Base-by-base conservation (phyloP, 2,113 vertebrate genomes). In the Heptranchias perlo region DNA sequence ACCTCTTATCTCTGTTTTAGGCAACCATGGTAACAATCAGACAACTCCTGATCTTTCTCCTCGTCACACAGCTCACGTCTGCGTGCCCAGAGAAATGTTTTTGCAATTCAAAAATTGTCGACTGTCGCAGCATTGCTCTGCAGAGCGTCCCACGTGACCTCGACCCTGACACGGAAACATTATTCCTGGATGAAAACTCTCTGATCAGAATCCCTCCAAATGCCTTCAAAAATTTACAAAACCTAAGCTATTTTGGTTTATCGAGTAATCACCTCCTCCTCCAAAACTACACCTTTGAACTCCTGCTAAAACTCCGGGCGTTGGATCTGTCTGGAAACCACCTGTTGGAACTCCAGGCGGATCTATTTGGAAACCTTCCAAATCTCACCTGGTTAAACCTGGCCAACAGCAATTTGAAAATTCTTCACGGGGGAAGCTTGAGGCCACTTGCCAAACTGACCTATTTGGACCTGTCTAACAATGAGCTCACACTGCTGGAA, bases 371-470 rank as follows among this genome's bases (percentile, higher is more conserved):
- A 73, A 69, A 95, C 44, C 94, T 95, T 52, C 65, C 64, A 49
- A 69, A 95, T 23, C 94, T 95, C 64, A 69, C 94, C 25, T 95
- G 94, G 94, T 73, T 95, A 69, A 52, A 31, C 11, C 65, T 95
- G 64, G 23, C 94, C 64, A 69, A 52, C 44, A 95, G 73, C 65
- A 49, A 73, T 0, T 35, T 95, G 2, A n/a, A n/a, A n/a, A n/a
- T n/a, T n/a, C n/a, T n/a, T n/a, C n/a, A n/a, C n/a, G n/a, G n/a
- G n/a, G n/a, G n/a, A n/a, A n/a, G n/a, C n/a, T n/a, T 52, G 64
- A 69, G 11, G 44, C 23, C 44, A 69, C 94, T 65, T 5, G 28
- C 47, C 5, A 95, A 95, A 69, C 94, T 95, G 44, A 95, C 64
- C 39, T 95, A 95, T 0, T 18, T 95, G 47, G 94, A 95, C 47